Evolutionary conservation across 2,888 invertebrate genomes (phyloP), one percentile per base, ranked within the genome.

Genomic region (Xanthostigma xanthostigma): DNA sequence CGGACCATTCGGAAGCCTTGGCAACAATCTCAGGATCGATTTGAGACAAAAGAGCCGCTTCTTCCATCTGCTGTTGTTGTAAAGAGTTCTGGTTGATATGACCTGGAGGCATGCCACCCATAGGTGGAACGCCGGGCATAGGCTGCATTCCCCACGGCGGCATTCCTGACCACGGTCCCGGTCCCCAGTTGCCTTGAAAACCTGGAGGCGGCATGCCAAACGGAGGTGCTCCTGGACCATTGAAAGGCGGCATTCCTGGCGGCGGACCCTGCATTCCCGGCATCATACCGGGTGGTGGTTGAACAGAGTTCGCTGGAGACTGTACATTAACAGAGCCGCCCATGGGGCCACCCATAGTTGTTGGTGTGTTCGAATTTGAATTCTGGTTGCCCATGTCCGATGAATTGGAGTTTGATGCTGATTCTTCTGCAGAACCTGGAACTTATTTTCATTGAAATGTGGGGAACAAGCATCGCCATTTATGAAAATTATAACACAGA

Each of bases 1-100:
- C 91, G 0, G 85, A 84, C 98, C 98, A 98, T 58, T 93, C 90
- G 3, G 81, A 76, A 1, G 93, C 93, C 51, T 78, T 76, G 0
- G 80, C 80, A 34, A 82, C 74, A 43, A 91, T 70, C 52, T 84
- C 84, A 0, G 86, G 79, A 56, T 90, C 86, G 46, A 80, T 65
- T 62, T 78, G 73, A 4, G 72, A 65, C 55, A 73, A 60, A 50
- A 67, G 59, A n/a, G 64, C 58, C 8, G 64, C 63, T 51, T 66
- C 66, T 51, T 66, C 66, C 27, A 66, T 61, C 5, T 27, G 36
- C 11, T 37, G 40, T 12, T 51, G 51, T 35, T 41, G 45, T 39
- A 58, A 52, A 36, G 64, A 64, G 64, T 71, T 65, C 58, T 68
- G 69, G 34, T 73, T 70, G 61, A 72, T 64, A 47, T 64, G 45